A percentile compares a stretch with the other conserved stretches of the same genome.
phyloP scores from a whole-genome alignment of 2,888 invertebrate species.

The Cheilosia vernalis region DNA sequence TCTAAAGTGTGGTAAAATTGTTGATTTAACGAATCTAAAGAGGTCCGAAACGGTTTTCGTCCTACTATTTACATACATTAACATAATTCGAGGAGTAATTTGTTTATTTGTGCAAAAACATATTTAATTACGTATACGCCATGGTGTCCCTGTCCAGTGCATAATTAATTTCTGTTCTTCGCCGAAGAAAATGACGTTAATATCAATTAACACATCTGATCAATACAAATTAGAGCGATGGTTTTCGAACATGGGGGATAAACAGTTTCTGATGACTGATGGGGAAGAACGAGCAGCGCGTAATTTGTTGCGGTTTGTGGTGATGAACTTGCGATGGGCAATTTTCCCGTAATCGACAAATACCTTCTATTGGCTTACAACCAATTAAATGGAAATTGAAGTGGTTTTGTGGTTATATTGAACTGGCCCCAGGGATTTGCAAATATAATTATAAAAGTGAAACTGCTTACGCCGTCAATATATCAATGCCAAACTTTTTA shows the following conservation, averaged over 20 bases:
- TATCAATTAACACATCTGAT: background rate
- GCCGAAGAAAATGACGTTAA: background rate
- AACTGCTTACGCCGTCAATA: too few species aligned
- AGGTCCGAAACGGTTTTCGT: too few species aligned
- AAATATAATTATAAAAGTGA: too few species aligned
- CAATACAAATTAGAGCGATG: background rate
- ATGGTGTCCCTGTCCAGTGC: conserved; percentile 24
- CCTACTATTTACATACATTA: background rate
- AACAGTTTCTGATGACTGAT: background rate
- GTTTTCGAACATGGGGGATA: background rate
- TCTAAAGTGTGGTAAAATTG: background rate
- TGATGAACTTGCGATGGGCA: background rate
- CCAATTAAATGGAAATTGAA: too few species aligned
- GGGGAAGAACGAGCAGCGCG: background rate
- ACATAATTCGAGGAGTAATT: background rate
- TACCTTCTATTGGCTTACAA: too few species aligned
- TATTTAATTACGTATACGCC: conserved; percentile 54
- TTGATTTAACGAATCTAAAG: background rate
- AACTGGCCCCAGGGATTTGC: too few species aligned
- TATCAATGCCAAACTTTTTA: too few species aligned
- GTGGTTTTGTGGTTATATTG: too few species aligned
- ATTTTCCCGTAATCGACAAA: too few species aligned
- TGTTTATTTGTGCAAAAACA: background rate
- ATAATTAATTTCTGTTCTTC: background rate
- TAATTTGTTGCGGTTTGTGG: conserved; percentile 6